These are phyloP conservation scores for Sipha flava DNA, from an alignment of 1,140 invertebrate genomes.

Conservation along the genomic window DNA sequence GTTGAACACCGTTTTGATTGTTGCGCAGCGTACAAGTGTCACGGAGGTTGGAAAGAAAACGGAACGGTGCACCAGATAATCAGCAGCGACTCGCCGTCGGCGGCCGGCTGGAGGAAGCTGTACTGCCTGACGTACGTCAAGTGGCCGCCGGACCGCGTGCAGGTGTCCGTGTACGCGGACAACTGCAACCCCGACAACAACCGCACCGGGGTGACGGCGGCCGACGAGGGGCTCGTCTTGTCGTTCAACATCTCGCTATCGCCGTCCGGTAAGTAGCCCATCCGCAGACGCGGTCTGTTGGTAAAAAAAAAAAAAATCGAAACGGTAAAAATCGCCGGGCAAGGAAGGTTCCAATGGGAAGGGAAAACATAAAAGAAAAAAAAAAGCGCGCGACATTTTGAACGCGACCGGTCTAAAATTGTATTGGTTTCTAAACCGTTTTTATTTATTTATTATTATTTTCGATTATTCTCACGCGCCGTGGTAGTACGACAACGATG, in stretches of 20 bases:
- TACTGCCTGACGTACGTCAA: slow-evolving; percentile 22
- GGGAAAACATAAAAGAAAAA: no score
- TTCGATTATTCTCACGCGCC: no score
- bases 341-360: no score
- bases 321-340: no score
- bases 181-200: background rate
- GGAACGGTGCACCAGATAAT: slow-evolving; percentile 29
- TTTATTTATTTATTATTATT: no score
- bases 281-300: no score
- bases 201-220: background rate
- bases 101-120: slow-evolving; percentile 6
- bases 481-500: no score
- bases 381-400: no score
- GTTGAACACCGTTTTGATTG: no score
- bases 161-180: background rate
- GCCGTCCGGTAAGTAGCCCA: background rate
- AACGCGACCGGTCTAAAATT: no score
- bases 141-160: background rate
- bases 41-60: slow-evolving; percentile 48
- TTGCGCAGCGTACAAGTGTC: slow-evolving; percentile 49
- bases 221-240: background rate
- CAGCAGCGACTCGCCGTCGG: background rate
- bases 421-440: no score
- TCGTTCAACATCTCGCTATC: slow-evolving; percentile 19
- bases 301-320: no score